Evolutionary conservation across 2,888 invertebrate genomes (phyloP), one percentile per base, ranked within the genome.

Genomic region (Aproaerema taeniolella): DNA sequence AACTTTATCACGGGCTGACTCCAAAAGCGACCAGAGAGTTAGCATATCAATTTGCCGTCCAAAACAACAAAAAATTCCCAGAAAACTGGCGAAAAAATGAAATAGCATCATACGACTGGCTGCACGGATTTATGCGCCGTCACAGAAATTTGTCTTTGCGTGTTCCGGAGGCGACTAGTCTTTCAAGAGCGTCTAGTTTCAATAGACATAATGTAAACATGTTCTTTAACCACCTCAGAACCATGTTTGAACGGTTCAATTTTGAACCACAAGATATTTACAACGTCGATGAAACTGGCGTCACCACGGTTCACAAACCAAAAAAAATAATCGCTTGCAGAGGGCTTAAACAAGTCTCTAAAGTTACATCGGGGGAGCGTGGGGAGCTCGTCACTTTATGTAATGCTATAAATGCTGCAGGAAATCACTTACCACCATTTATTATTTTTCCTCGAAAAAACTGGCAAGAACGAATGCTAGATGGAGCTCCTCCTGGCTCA

Each of bases 361-460:
- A 57, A 36, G 40, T 65, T 8, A 70, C 69, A 26, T 67, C 66
- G 12, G 70, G 58, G 8, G 71, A 76, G 55, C 55, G 69, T 33
- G 68, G 70, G 11, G 8, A 51, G 14, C 42, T 67, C 3, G 65
- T 74, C 1, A 72, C 73, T n/a, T 47, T 58, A 3, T 56, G 58
- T 28, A 47, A 51, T 20, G 55, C 57, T 24, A 64, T 72, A 36
- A 61, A 55, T 52, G 70, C 75, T 9, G 43, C 42, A 42, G 76
- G 74, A 25, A 60, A 55, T 41, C 45, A 43, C 12, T 39, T 72
- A 30, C 73, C 74, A 16, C 75, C 76, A 3, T 58, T 66, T 30
- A 50, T 77, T n/a, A 48, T 74, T 35, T 72, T 71, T 50, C 68
- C 70, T 7, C 41, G 67, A 15, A 52, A 54, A 11, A 49, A 65